A percentile compares a stretch with the other conserved stretches of the same genome.
Conservation (phyloP, 2,113 vertebrate genomes). For the Micronisus gabar region DNA sequence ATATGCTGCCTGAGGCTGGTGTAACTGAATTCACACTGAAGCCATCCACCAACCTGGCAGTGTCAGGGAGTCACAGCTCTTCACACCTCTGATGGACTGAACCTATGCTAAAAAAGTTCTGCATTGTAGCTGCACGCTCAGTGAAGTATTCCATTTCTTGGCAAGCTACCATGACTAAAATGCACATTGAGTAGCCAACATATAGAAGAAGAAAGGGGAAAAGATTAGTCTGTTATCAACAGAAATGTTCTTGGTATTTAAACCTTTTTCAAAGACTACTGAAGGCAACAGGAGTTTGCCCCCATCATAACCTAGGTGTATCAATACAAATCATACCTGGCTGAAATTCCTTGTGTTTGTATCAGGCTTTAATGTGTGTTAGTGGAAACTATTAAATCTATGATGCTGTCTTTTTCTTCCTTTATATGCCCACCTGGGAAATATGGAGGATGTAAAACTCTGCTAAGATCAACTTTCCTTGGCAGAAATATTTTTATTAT, state of each 20-base stretch:
- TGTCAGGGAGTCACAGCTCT: background rate
- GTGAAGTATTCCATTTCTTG: background rate
- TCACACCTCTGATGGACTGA: background rate
- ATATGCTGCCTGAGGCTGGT: background rate
- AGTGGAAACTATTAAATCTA: background rate
- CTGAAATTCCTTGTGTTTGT: background rate
- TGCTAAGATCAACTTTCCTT: conserved; percentile 32
- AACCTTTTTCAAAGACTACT: background rate
- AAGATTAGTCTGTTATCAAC: background rate
- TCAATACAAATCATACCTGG: background rate
- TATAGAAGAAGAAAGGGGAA: background rate
- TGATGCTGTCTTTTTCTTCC: background rate
- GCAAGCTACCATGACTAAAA: background rate
- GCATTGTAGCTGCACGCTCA: background rate
- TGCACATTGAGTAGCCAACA: background rate
- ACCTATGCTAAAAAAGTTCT: background rate
- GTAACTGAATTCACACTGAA: background rate
- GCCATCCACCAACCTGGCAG: rapidly evolving
- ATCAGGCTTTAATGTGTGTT: background rate
- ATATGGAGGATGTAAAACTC: conserved; percentile 42
- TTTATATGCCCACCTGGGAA: conserved; percentile 43
- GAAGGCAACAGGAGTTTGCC: background rate
- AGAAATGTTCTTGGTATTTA: background rate
- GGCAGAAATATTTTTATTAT: conserved; percentile 59
- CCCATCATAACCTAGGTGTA: background rate